Percentiles rank a stretch among this genome's conserved stretches.
These are phyloP conservation scores for Cerastis leucographa DNA, from an alignment of 2,888 invertebrate genomes.

Conservation along the genomic window DNA sequence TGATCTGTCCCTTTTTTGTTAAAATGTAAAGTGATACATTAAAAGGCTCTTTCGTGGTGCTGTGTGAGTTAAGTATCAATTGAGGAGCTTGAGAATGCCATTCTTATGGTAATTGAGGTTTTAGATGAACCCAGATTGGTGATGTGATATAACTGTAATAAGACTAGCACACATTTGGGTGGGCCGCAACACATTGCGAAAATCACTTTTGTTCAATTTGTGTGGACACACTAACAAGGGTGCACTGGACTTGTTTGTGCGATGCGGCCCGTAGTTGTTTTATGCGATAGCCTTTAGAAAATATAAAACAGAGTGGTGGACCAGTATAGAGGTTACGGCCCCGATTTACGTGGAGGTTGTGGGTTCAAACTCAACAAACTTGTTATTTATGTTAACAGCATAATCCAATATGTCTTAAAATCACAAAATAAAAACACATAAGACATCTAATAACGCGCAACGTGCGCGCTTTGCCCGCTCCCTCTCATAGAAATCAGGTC, in stretches of 20 bases:
- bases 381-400: background rate
- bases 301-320: background rate
- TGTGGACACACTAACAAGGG: background rate
- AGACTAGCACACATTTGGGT: background rate
- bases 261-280: background rate
- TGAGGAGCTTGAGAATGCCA: conserved; percentile 1
- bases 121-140: background rate
- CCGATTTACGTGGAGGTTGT: background rate
- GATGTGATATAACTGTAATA: background rate
- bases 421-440: background rate
- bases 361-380: background rate
- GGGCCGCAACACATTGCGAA: background rate
- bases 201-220: background rate
- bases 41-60: conserved; percentile 28
- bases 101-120: conserved; percentile 37
- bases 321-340: background rate
- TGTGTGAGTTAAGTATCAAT: conserved; percentile 14
- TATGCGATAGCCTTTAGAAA: background rate
- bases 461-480: background rate
- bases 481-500: background rate
- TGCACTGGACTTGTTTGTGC: background rate
- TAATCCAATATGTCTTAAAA: background rate
- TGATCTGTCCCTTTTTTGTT: conserved; percentile 31
- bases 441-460: too few relatives aligned
- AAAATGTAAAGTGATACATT: conserved; percentile 26